Conservation (phyloP, 2,797 vertebrate species). For the Podarcis siculus region DNA sequence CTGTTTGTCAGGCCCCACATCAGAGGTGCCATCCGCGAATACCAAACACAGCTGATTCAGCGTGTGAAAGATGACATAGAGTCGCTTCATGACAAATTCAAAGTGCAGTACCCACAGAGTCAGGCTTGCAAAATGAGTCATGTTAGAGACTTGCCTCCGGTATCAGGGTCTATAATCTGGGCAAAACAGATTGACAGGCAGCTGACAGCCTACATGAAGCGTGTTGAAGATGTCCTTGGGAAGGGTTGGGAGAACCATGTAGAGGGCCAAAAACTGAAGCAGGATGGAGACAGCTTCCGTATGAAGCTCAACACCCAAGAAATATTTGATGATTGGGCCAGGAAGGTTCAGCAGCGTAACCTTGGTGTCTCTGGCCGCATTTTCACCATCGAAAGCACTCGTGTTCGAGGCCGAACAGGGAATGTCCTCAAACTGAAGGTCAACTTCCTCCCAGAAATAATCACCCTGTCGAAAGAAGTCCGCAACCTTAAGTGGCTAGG, state of each 20-base stretch:
- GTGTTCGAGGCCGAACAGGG: constrained; percentile 90
- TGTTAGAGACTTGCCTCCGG: constrained; percentile 93
- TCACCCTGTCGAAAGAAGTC: constrained; percentile 97
- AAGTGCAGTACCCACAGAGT: constrained; percentile 98
- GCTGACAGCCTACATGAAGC: constrained; percentile 98
- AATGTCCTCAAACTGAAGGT: constrained; percentile 97
- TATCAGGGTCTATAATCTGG: constrained; percentile 99
- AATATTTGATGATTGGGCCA: constrained; percentile 99
- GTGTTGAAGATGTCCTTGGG: constrained; percentile 96
- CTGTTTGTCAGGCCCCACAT: constrained; percentile 98
- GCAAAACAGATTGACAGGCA: constrained; percentile 99
- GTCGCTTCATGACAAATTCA: constrained; percentile 98
- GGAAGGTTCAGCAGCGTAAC: constrained; percentile 98
- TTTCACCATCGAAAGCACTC: constrained; percentile 96
- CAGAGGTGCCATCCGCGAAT: constrained; percentile 95
- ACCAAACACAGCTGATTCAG: constrained; percentile 98
- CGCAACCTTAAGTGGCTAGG: constrained; percentile 99
- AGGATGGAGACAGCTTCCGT: constrained; percentile 98
- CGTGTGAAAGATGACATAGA: constrained; percentile 98
- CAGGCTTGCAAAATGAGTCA: constrained; percentile 99
- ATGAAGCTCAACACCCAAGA: constrained; percentile 99
- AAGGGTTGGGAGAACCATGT: constrained; percentile 99
- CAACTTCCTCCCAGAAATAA: constrained; percentile 98
- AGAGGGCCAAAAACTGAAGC: constrained; percentile 98
- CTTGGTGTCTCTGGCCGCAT: constrained; percentile 97